These are phyloP conservation scores for Philonicus albiceps DNA, from an alignment of 2,888 invertebrate species.

Conservation along the genomic window DNA sequence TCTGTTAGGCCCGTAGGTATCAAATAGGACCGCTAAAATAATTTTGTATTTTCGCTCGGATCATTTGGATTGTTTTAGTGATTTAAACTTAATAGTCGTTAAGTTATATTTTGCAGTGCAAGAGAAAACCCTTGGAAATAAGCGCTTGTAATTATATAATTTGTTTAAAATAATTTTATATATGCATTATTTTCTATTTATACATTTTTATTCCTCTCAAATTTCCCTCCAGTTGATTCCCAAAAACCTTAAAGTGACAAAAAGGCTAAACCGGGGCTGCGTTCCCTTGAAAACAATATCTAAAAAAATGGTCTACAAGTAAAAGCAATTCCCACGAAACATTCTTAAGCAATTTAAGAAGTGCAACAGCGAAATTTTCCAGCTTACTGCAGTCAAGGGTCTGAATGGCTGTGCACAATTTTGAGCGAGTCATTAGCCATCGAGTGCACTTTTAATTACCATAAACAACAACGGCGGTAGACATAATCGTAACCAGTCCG, in stretches of 20 bases:
- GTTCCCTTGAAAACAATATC: not conserved
- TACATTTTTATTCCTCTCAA: not conserved
- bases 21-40: too few species aligned
- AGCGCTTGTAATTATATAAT: too few species aligned
- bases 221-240: not conserved
- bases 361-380: not conserved
- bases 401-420: constrained; percentile 15
- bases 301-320: not conserved
- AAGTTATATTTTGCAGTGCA: too few species aligned
- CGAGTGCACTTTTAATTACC: constrained; percentile 41
- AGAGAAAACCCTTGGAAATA: too few species aligned
- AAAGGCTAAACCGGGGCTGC: not conserved
- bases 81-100: too few species aligned
- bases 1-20: too few species aligned
- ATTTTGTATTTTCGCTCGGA: too few species aligned
- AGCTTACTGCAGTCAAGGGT: not conserved
- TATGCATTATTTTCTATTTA: too few species aligned
- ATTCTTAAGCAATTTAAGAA: not conserved
- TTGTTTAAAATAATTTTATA: too few species aligned
- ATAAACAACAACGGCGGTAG: constrained; percentile 27
- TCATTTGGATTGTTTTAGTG: too few species aligned
- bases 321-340: not conserved
- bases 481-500: constrained; percentile 29
- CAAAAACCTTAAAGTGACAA: not conserved
- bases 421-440: constrained; percentile 36